Evolutionary conservation across 2,888 invertebrate species (phyloP).

Genomic region (Chrysopilus asiliformis): DNA sequence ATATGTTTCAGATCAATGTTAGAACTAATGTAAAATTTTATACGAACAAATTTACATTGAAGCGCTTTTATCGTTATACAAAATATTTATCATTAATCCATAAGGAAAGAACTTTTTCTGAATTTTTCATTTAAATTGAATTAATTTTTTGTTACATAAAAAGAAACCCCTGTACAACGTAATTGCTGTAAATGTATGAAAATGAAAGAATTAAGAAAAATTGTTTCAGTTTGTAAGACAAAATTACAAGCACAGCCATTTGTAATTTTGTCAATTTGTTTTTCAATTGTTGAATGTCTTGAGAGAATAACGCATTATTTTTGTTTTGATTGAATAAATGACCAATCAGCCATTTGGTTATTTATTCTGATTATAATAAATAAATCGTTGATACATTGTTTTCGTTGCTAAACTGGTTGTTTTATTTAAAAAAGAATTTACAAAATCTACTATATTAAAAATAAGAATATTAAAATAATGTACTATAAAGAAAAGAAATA

Average conservation of each 20-base stretch:
- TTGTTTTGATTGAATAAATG: slow-evolving; percentile 2
- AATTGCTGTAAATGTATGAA: slow-evolving; percentile 7
- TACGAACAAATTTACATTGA: slow-evolving; percentile 8
- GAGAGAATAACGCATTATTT: too few species aligned
- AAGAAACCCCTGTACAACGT: slow-evolving; percentile 11
- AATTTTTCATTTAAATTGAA: not conserved
- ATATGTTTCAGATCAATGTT: slow-evolving; percentile 4
- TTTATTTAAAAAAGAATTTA: slow-evolving; percentile 2
- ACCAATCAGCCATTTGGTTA: slow-evolving; percentile 12
- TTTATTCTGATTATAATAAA: too few species aligned
- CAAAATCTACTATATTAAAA: slow-evolving; percentile 3
- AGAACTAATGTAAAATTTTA: slow-evolving; percentile 6
- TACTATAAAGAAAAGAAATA: not conserved
- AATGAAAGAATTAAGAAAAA: too few species aligned
- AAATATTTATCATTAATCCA: slow-evolving; percentile 2
- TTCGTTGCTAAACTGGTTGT: too few species aligned
- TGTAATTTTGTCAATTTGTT: slow-evolving; percentile 5
- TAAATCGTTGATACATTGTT: too few species aligned
- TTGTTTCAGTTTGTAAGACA: too few species aligned
- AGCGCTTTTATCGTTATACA: too few species aligned
- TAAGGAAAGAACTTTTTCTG: slow-evolving; percentile 2
- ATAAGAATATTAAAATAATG: not conserved
- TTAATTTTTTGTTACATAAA: slow-evolving; percentile 3
- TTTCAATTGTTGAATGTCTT: not conserved
- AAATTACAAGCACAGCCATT: slow-evolving; percentile 9